phyloP scores from a whole-genome alignment of 2,797 vertebrate species.

The Falco concolor region DNA sequence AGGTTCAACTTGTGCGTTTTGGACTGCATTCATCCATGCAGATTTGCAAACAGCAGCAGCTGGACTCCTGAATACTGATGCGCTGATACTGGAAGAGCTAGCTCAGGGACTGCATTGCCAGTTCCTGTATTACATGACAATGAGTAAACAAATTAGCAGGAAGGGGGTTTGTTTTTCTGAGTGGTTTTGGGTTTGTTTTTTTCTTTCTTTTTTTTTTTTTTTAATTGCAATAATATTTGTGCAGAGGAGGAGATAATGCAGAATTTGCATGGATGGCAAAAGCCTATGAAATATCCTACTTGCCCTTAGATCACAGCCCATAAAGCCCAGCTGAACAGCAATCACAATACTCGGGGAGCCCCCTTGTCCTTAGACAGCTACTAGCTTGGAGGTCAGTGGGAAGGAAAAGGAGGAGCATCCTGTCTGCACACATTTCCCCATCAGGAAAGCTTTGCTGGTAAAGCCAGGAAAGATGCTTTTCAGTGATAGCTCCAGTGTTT shows the following conservation, averaged over 20 bases:
- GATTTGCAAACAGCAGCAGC: conserved; percentile 54
- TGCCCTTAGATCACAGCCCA: not conserved
- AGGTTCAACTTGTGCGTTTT: conserved; percentile 14
- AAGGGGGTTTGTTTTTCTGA: not conserved
- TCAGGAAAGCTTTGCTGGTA: conserved; percentile 7
- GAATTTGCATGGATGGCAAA: not conserved
- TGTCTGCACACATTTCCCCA: conserved; percentile 49
- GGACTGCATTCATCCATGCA: conserved; percentile 41
- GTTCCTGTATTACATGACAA: not conserved
- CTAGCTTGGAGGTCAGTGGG: conserved; percentile 15
- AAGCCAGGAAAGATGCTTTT: conserved; percentile 72
- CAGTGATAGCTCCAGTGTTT: conserved; percentile 64
- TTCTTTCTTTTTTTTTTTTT: not conserved
- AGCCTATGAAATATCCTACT: not conserved
- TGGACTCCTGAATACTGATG: conserved; percentile 32
- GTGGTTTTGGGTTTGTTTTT: no score
- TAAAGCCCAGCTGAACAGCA: not conserved
- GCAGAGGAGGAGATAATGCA: not conserved
- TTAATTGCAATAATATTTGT: not conserved
- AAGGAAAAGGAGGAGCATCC: conserved; percentile 74
- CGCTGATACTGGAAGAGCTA: conserved; percentile 24
- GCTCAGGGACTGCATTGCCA: not conserved
- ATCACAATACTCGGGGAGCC: not conserved
- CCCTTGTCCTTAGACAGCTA: conserved; percentile 10
- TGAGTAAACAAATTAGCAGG: not conserved